Percentiles rank a stretch among this genome's conserved stretches.
Conservation (phyloP, 2,888 invertebrate species). For the Cephalotes varians region DNA sequence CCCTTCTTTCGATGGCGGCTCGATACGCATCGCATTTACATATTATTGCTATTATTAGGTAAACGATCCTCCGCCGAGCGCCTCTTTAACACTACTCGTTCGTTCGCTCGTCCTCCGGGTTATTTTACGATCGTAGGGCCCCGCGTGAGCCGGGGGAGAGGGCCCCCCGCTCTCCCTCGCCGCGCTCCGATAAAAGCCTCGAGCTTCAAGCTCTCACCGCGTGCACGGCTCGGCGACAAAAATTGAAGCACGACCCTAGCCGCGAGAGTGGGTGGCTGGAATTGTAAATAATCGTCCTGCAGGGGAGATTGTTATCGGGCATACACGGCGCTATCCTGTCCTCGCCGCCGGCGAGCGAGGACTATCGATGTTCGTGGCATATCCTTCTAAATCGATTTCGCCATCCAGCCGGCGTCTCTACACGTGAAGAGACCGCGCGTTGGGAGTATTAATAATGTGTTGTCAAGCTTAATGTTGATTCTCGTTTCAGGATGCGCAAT, state of each 20-base stretch:
- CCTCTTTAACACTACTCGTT: slow-evolving; percentile 81
- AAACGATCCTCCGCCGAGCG: slow-evolving; percentile 82
- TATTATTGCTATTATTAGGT: slow-evolving; percentile 86
- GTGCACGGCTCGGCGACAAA: slow-evolving; percentile 69
- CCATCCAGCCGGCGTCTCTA: slow-evolving; percentile 21
- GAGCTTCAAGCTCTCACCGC: slow-evolving; percentile 56
- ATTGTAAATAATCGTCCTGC: slow-evolving; percentile 79
- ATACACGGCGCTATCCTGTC: slow-evolving; percentile 56
- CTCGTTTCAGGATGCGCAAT: background rate
- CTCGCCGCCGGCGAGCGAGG: slow-evolving; percentile 47
- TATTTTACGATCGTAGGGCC: slow-evolving; percentile 79
- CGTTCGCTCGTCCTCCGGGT: slow-evolving; percentile 79
- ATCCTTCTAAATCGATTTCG: slow-evolving; percentile 39
- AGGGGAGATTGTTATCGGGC: slow-evolving; percentile 74
- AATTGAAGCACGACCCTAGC: slow-evolving; percentile 73
- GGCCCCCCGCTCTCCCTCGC: background rate
- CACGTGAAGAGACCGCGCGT: background rate
- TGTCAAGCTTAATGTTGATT: slow-evolving; percentile 4
- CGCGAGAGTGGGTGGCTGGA: slow-evolving; percentile 77
- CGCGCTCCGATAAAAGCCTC: slow-evolving; percentile 70
- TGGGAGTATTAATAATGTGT: slow-evolving; percentile 21
- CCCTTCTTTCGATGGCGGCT: slow-evolving; percentile 84
- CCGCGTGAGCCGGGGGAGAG: slow-evolving; percentile 46
- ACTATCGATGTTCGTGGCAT: slow-evolving; percentile 45
- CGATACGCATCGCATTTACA: slow-evolving; percentile 85